Conservation (phyloP, 2,888 invertebrate species). For the Blomia tropicalis region DNA sequence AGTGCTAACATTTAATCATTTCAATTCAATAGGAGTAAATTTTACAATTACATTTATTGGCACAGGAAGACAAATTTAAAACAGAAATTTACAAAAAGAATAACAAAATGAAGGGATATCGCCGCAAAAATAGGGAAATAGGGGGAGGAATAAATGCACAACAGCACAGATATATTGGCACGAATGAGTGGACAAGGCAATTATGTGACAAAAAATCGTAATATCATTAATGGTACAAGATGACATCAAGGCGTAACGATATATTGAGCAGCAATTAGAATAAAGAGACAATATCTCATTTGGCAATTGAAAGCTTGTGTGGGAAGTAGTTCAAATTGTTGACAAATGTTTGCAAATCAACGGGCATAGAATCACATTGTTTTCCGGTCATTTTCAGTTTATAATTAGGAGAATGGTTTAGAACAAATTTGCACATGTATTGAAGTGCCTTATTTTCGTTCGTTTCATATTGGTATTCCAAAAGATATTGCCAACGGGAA, state of each 20-base stretch:
- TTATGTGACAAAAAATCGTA: too few relatives aligned
- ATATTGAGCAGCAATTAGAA: neutral
- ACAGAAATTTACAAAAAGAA: too few relatives aligned
- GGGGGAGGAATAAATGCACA: too few relatives aligned
- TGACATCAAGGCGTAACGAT: too few relatives aligned
- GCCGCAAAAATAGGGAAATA: too few relatives aligned
- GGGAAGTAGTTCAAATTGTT: neutral
- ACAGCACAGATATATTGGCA: neutral
- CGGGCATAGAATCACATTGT: neutral
- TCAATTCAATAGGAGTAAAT: too few relatives aligned
- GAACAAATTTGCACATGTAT: constrained; percentile 55
- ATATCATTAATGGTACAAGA: too few relatives aligned
- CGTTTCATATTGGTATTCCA: constrained; percentile 36
- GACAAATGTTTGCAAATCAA: neutral
- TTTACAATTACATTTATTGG: too few relatives aligned
- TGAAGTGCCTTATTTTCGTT: constrained; percentile 45
- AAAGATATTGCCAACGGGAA: neutral
- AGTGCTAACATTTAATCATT: too few relatives aligned
- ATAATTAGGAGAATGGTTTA: constrained; percentile 49
- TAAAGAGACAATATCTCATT: neutral
- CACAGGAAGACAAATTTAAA: too few relatives aligned
- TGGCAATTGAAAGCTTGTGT: neutral
- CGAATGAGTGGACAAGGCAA: too few relatives aligned
- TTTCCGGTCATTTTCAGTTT: constrained; percentile 32
- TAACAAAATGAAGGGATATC: too few relatives aligned